Conservation (phyloP, 2,113 vertebrate genomes). For the Coryphaenoides rupestris region DNA sequence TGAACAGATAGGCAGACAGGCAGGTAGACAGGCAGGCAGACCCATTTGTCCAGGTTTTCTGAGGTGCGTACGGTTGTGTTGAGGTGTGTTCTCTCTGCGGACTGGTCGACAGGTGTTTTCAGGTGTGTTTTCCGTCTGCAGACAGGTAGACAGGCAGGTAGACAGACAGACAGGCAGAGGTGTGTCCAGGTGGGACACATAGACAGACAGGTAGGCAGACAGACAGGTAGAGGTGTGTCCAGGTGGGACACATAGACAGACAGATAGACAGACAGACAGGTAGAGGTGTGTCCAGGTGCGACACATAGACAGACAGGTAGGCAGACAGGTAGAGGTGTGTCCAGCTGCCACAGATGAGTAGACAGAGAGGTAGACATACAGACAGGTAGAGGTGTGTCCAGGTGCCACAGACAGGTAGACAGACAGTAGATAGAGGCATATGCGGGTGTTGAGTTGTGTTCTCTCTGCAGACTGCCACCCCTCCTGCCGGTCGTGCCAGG, state of each 20-base stretch:
- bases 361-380: not conserved
- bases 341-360: not conserved
- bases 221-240: not conserved
- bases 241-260: not conserved
- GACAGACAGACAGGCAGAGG: not conserved
- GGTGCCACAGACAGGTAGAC: too few relatives aligned
- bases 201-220: not conserved
- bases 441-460: not conserved
- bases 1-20: not conserved
- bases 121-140: not conserved
- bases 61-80: too few relatives aligned
- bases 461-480: slow-evolving; percentile 78
- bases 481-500: slow-evolving; percentile 81
- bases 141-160: not conserved
- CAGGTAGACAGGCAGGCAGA: not conserved
- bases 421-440: not conserved
- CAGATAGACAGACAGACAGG: not conserved
- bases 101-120: not conserved
- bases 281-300: not conserved
- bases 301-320: not conserved
- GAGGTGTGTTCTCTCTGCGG: not conserved
- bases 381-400: not conserved
- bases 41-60: too few relatives aligned
- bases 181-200: not conserved
- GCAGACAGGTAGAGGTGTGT: not conserved